phyloP scores from a whole-genome alignment of 37 sponge, comb jelly and placozoan genomes.

The Dysidea cf. avara region DNA sequence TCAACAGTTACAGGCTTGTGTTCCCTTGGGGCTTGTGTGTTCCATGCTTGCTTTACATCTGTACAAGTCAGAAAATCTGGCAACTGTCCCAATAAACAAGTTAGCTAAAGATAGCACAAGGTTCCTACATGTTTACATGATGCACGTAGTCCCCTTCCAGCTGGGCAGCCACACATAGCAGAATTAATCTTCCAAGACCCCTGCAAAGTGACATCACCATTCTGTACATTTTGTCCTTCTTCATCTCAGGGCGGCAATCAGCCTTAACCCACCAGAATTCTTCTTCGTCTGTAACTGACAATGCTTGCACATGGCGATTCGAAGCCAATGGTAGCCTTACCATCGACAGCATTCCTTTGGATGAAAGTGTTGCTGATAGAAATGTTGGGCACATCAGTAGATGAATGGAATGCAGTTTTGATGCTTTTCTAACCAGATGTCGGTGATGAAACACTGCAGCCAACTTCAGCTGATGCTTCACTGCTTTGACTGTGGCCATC shows the following conservation, averaged over 20 bases:
- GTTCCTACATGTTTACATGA: constrained; percentile 54
- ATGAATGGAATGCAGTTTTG: constrained; percentile 2
- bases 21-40: constrained; percentile 13
- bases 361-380: constrained; percentile 13
- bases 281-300: too few species aligned
- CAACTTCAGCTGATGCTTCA: too few species aligned
- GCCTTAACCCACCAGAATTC: constrained; percentile 4
- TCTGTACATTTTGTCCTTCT: constrained; percentile 30
- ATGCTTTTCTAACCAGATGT: neutral
- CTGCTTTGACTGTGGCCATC: too few species aligned
- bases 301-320: neutral
- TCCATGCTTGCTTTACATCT: constrained; percentile 22
- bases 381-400: neutral
- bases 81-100: constrained; percentile 5
- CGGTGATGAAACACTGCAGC: too few species aligned
- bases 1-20: constrained; percentile 26
- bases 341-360: constrained; percentile 25
- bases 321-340: neutral
- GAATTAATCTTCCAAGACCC: constrained; percentile 10
- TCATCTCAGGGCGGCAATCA: constrained; percentile 41
- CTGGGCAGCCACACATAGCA: constrained; percentile 59
- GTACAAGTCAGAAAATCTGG: constrained; percentile 31
- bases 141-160: constrained; percentile 37
- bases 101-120: constrained; percentile 32
- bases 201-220: neutral